Conservation (phyloP, 2,888 invertebrate genomes). For the Perizoma flavofasciatum region DNA sequence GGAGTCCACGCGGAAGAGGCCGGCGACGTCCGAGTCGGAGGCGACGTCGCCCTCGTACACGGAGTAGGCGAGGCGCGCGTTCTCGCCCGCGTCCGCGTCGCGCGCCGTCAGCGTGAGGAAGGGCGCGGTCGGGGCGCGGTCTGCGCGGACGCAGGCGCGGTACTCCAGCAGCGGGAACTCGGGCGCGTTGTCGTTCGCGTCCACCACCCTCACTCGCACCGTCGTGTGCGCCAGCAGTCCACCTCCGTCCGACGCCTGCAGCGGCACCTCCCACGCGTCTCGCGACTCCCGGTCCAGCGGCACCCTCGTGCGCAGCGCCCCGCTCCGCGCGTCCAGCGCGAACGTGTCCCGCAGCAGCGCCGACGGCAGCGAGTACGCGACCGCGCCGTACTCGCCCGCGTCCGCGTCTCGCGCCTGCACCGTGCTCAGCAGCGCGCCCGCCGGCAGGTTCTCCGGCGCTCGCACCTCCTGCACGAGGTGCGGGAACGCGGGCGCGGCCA, state of each 20-base stretch:
- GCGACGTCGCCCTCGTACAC: constrained; percentile 88
- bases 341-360: constrained; percentile 89
- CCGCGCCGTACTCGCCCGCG: constrained; percentile 88
- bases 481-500: constrained; percentile 90
- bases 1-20: too few relatives aligned
- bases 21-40: constrained; percentile 86
- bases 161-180: constrained; percentile 90
- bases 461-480: constrained; percentile 91
- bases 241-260: constrained; percentile 93
- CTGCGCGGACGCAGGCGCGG: constrained; percentile 87
- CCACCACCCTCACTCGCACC: constrained; percentile 91
- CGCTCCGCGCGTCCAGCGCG: constrained; percentile 87
- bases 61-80: constrained; percentile 89
- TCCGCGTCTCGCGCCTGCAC: constrained; percentile 93
- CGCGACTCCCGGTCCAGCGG: constrained; percentile 90
- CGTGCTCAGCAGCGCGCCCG: constrained; percentile 89
- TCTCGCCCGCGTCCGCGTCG: constrained; percentile 91
- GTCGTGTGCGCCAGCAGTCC: constrained; percentile 89
- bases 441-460: constrained; percentile 91
- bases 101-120: constrained; percentile 81
- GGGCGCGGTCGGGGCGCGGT: constrained; percentile 60
- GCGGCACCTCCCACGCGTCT: constrained; percentile 84
- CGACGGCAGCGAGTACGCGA: constrained; percentile 92
- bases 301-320: constrained; percentile 87
- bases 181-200: constrained; percentile 94